Base-by-base conservation (phyloP, 2,888 invertebrate genomes). In the Synanthedon formicaeformis region DNA sequence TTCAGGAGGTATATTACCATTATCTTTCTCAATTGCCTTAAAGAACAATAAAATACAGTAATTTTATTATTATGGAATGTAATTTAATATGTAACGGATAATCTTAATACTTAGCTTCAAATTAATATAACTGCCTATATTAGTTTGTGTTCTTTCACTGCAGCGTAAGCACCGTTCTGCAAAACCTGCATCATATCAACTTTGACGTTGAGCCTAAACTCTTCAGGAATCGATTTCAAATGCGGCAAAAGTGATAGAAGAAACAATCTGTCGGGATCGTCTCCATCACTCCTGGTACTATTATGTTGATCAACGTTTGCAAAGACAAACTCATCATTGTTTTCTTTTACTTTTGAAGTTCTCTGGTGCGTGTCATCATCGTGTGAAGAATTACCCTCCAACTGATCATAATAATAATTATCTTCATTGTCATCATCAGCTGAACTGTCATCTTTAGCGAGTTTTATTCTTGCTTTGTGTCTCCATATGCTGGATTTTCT, bases 141-240 rank as follows among this genome's bases (percentile, higher is more conserved):
- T 51, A 71, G 53, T 56, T 76, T 78, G 60, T 74, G 71, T 1
- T 73, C 67, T n/a, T 66, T 65, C 40, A 58, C 57, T 4, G 67
- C 60, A 57, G 63, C 69, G 51, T 70, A 75, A 56, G 75, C 77
- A 0, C 82, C 83, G 55, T 81, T 83, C 53, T 76, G 69, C 45
- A 87, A 60, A 16, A 87, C 84, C 58, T 82, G 78, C 84, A 87
- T 80, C 52, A 87, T 58, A 54, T 86, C 82, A 75, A 87, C 76
- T 67, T 87, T 86, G 8, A 75, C 80, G 48, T 79, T 81, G 4
- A 87, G 60, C 2, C 79, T 67, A 51, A 66, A 67, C 50, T 78
- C 73, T 41, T 86, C 84, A 0, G 86, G 86, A 55, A 87, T 71
- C 0, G 78, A 65, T 58, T 79, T 85, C 40, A 87, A 61, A 64